Evolutionary conservation across 2,888 invertebrate species (phyloP).

Genomic region (Chrysomela aeneicollis): DNA sequence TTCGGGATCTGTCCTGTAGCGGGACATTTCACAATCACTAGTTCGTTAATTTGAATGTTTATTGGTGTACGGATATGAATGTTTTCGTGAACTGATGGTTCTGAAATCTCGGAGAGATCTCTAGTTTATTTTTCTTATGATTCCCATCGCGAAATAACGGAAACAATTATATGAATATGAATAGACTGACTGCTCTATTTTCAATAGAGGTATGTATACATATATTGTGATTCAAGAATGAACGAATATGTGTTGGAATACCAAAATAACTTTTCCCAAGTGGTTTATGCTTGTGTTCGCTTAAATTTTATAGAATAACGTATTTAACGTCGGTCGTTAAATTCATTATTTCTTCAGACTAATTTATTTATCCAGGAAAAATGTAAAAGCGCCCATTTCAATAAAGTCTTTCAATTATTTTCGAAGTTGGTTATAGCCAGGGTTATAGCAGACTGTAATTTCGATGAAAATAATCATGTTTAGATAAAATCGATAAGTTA

Average conservation of each 20-base stretch:
- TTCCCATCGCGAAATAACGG: background rate
- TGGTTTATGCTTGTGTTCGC: constrained; percentile 29
- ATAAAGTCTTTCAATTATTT: background rate
- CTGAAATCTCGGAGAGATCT: background rate
- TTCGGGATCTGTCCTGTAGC: constrained; percentile 56
- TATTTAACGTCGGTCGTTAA: background rate
- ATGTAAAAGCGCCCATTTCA: background rate
- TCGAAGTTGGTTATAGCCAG: background rate
- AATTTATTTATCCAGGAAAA: constrained; percentile 7
- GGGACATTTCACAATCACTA: constrained; percentile 47
- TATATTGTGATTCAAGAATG: background rate
- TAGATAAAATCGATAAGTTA: too few species aligned
- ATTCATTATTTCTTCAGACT: constrained; percentile 2
- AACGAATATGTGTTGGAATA: constrained; percentile 19
- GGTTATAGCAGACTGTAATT: too few species aligned
- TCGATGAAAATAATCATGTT: too few species aligned
- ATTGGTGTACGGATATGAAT: background rate
- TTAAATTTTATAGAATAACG: background rate
- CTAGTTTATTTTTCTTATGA: background rate
- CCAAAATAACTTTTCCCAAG: constrained; percentile 32
- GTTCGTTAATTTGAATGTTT: background rate
- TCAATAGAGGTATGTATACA: constrained; percentile 2
- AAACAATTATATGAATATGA: constrained; percentile 8
- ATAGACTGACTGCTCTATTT: constrained; percentile 18
- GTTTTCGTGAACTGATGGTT: background rate